Conservation (phyloP, 2,888 invertebrate species). For the Morpho achilles region DNA sequence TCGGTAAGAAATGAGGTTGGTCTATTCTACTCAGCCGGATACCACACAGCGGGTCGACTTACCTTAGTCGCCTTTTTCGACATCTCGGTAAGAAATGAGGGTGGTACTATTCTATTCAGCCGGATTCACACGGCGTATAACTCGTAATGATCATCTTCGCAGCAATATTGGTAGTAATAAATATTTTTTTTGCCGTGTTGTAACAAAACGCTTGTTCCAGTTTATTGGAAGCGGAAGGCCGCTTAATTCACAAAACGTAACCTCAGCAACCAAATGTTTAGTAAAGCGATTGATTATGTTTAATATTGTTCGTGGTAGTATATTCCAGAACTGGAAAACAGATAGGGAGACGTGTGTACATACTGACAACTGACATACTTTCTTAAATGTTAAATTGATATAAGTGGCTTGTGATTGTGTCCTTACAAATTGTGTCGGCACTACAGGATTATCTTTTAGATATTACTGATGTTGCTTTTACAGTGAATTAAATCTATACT, state of each 20-base stretch:
- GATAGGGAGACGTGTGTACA: slow-evolving; percentile 19
- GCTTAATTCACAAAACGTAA: neutral
- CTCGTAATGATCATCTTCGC: too few species aligned
- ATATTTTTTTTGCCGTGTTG: too few species aligned
- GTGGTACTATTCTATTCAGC: too few species aligned
- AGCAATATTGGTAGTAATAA: too few species aligned
- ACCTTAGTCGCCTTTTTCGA: too few species aligned
- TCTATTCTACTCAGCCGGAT: too few species aligned
- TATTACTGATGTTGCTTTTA: neutral
- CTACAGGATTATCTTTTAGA: slow-evolving; percentile 2
- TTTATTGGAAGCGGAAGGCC: neutral
- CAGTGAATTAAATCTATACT: neutral
- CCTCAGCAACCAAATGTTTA: neutral
- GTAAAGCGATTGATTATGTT: too few species aligned
- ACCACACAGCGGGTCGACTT: too few species aligned
- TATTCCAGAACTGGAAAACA: slow-evolving; percentile 3
- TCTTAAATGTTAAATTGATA: slow-evolving; percentile 36
- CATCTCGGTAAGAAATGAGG: too few species aligned
- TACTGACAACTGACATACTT: slow-evolving; percentile 35
- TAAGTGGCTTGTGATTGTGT: slow-evolving; percentile 33
- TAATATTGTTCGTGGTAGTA: neutral
- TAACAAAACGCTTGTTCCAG: neutral
- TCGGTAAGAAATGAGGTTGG: too few species aligned
- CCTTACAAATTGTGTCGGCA: slow-evolving; percentile 12
- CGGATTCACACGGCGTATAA: too few species aligned